Percentiles rank a stretch among this genome's conserved stretches.
phyloP scores from a whole-genome alignment of 2,797 vertebrate genomes.

The Triplophysa yarkandensis region DNA sequence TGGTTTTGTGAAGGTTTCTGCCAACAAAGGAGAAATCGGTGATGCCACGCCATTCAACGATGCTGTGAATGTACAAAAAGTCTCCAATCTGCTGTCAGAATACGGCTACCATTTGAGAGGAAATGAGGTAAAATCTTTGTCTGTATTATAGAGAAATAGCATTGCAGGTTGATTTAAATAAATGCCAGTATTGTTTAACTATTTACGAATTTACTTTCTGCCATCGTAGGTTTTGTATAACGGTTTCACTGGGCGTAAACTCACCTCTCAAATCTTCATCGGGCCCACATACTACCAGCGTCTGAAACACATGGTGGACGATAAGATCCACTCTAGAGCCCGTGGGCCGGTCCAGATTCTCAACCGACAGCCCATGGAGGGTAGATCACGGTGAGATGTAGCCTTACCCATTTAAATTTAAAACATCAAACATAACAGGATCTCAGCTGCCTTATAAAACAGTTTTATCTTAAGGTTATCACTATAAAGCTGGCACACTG shows the following conservation, averaged over 20 bases:
- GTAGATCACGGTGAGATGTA: constrained; percentile 88
- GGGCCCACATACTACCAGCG: constrained; percentile 98
- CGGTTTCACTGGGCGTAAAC: constrained; percentile 95
- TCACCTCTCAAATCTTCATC: constrained; percentile 98
- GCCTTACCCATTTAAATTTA: not conserved
- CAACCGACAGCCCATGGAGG: constrained; percentile 98
- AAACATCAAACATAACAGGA: not conserved
- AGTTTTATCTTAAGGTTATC: not conserved
- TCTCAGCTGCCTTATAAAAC: not conserved
- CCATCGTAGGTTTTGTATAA: constrained; percentile 90
- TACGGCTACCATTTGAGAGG: constrained; percentile 93
- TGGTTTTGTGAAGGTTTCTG: constrained; percentile 82
- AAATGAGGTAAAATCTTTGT: constrained; percentile 54
- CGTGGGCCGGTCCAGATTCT: constrained; percentile 97
- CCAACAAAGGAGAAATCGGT: constrained; percentile 98
- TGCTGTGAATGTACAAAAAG: constrained; percentile 97
- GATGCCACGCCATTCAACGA: constrained; percentile 98
- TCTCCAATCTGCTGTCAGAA: constrained; percentile 94
- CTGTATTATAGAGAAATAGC: not conserved
- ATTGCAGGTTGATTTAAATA: too few species aligned
- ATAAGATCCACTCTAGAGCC: constrained; percentile 97
- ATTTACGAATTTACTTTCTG: not conserved
- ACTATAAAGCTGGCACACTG: not conserved
- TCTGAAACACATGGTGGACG: constrained; percentile 98
- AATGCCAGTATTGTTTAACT: too few species aligned